Percentiles rank a stretch among this genome's conserved stretches.
phyloP scores from a whole-genome alignment of 2,797 vertebrate genomes.

The Scolopax bukidnonensis region DNA sequence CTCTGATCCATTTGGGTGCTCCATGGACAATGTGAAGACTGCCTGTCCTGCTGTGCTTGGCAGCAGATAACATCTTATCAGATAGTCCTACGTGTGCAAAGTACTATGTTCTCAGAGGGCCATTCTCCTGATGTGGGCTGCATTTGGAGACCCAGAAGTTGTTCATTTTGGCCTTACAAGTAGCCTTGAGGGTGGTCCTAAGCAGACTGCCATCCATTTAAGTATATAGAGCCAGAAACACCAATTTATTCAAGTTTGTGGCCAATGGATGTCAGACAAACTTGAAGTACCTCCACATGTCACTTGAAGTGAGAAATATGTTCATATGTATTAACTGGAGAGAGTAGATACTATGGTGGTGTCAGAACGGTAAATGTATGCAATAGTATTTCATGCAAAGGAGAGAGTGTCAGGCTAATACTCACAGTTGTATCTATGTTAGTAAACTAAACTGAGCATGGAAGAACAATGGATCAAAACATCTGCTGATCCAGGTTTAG shows the following conservation, averaged over 20 bases:
- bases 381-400: background rate
- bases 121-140: background rate
- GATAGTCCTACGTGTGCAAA: background rate
- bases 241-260: background rate
- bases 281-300: background rate
- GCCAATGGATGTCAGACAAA: background rate
- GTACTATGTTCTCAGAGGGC: background rate
- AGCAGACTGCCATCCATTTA: background rate
- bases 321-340: background rate
- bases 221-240: background rate
- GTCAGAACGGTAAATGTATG: background rate
- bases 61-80: background rate
- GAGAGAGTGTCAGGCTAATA: background rate
- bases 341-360: background rate
- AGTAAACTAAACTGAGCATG: background rate
- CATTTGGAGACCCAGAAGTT: background rate
- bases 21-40: too few relatives aligned
- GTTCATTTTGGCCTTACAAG: background rate
- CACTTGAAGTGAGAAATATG: background rate
- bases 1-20: background rate
- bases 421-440: background rate
- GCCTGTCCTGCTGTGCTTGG: too few relatives aligned
- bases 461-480: background rate
- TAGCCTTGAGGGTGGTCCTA: background rate
- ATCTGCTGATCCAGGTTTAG: too few relatives aligned